phyloP scores from a whole-genome alignment of 2,888 invertebrate genomes.

The Helicoverpa assulta region DNA sequence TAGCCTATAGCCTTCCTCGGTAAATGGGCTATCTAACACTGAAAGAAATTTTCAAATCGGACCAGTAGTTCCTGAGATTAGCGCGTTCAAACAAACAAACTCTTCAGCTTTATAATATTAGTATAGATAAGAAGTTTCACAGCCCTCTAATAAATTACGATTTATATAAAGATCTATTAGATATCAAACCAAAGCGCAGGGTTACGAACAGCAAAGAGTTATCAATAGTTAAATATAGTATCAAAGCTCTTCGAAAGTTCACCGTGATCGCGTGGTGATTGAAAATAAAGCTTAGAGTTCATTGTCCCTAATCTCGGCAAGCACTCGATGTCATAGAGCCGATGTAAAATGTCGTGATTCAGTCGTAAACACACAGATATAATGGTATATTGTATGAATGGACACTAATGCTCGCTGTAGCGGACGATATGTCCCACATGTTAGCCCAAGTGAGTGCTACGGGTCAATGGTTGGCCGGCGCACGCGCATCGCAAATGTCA shows the following conservation, averaged over 20 bases:
- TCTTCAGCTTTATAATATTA: no score
- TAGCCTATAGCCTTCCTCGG: no score
- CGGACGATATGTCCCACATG: constrained; percentile 74
- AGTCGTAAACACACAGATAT: constrained; percentile 76
- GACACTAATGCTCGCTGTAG: constrained; percentile 74
- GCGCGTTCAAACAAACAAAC: no score
- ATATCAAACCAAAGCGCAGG: neutral
- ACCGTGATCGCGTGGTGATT: constrained; percentile 59
- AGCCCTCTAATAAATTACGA: neutral
- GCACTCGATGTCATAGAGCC: constrained; percentile 82
- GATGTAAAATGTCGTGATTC: constrained; percentile 82
- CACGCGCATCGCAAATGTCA: constrained; percentile 83
- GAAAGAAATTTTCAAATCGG: no score
- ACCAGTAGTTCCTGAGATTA: no score
- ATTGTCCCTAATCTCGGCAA: constrained; percentile 77
- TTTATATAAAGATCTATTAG: no score
- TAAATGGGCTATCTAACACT: no score
- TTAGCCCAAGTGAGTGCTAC: constrained; percentile 74
- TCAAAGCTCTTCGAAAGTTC: constrained; percentile 39
- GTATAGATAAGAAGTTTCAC: no score
- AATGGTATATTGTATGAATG: constrained; percentile 84
- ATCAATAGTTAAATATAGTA: constrained; percentile 8
- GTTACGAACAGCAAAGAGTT: neutral
- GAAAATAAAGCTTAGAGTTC: constrained; percentile 69
- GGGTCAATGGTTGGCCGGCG: constrained; percentile 80